Percentiles rank a stretch among this genome's conserved stretches.
These are phyloP conservation scores for Halesus radiatus DNA, from an alignment of 1,140 invertebrate species.

Conservation along the genomic window DNA sequence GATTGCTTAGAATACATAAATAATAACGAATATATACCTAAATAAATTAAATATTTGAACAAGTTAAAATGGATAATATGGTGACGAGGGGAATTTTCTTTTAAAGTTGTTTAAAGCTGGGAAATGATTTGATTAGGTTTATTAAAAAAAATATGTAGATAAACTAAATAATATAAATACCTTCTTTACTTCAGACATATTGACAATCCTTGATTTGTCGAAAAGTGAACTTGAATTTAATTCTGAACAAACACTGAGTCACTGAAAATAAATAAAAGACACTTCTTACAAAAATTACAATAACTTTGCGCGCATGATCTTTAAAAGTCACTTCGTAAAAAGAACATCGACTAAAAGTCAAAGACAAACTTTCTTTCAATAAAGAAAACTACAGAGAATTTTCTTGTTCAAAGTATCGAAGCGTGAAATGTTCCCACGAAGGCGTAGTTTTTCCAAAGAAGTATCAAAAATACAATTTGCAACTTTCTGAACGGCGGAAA, in stretches of 20 bases:
- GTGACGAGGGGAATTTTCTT: neutral
- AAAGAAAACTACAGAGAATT: slow-evolving; percentile 1
- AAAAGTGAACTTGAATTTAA: slow-evolving; percentile 5
- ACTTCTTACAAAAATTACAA: too few species aligned
- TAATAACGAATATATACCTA: neutral
- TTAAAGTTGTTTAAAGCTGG: neutral
- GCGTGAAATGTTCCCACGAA: neutral
- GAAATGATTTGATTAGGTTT: neutral
- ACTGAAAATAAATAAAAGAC: slow-evolving; percentile 10
- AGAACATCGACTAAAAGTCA: neutral
- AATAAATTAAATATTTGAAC: neutral
- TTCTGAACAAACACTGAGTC: slow-evolving; percentile 8
- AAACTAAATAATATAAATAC: neutral
- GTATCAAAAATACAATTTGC: neutral
- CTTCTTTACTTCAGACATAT: slow-evolving; percentile 31
- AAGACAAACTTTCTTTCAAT: slow-evolving; percentile 1
- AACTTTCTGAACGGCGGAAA: neutral
- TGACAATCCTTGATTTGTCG: neutral
- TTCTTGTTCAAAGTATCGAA: neutral
- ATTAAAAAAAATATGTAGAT: neutral
- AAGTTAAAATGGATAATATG: neutral
- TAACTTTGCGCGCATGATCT: neutral
- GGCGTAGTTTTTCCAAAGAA: slow-evolving; percentile 4
- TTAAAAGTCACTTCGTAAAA: neutral
- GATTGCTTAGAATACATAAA: too few species aligned